phyloP scores from a whole-genome alignment of 2,888 invertebrate genomes.

The Morpho helenor region DNA sequence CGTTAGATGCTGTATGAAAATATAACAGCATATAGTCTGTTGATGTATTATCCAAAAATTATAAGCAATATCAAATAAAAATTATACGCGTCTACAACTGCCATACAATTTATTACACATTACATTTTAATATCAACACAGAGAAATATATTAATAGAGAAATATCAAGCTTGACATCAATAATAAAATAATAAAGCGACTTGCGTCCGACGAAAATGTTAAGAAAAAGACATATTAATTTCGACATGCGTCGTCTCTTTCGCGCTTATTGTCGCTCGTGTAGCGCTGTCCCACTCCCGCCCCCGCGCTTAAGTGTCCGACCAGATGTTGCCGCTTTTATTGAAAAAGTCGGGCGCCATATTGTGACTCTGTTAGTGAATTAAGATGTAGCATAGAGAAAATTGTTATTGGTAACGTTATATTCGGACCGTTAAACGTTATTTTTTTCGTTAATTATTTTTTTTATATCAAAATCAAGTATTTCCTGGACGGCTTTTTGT shows the following conservation, averaged over 20 bases:
- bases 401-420: slow-evolving; percentile 42
- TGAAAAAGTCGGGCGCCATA: slow-evolving; percentile 74
- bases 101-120: slow-evolving; percentile 6
- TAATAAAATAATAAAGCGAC: slow-evolving; percentile 69
- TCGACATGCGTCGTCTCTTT: slow-evolving; percentile 46
- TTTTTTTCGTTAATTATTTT: slow-evolving; percentile 33
- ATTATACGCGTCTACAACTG: not conserved
- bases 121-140: slow-evolving; percentile 21
- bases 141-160: slow-evolving; percentile 51
- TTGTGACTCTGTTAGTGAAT: slow-evolving; percentile 70
- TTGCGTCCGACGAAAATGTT: slow-evolving; percentile 54
- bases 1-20: too few species aligned
- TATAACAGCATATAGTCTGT: too few species aligned
- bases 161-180: slow-evolving; percentile 54
- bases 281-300: slow-evolving; percentile 47
- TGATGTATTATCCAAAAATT: slow-evolving; percentile 8
- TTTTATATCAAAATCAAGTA: not conserved
- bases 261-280: slow-evolving; percentile 25
- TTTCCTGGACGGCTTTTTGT: too few species aligned
- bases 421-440: slow-evolving; percentile 39
- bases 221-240: slow-evolving; percentile 78
- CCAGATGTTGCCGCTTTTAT: slow-evolving; percentile 75
- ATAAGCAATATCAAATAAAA: slow-evolving; percentile 4
- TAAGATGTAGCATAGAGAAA: slow-evolving; percentile 64
- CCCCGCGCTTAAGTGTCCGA: slow-evolving; percentile 69